These are phyloP conservation scores for Hippopotamus amphibius DNA, from an alignment of 2,113 vertebrate genomes.

Conservation along the genomic window DNA sequence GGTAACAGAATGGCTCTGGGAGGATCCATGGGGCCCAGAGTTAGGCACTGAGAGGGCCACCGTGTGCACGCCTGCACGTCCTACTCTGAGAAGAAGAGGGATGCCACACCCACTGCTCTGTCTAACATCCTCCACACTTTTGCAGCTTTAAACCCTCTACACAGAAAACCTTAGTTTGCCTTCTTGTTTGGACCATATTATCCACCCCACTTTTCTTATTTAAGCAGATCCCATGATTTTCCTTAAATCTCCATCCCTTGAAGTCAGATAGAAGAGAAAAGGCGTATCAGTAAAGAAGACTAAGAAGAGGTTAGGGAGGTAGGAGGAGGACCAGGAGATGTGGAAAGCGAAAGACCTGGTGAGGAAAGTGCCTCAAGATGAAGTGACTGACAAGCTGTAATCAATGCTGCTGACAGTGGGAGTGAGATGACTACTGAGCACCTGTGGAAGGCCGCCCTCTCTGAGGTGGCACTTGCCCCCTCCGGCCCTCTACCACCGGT, in stretches of 20 bases:
- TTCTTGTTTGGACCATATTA: neutral
- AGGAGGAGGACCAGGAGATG: neutral
- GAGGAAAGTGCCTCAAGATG: neutral
- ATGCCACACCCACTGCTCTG: fast-evolving
- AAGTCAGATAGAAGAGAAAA: neutral
- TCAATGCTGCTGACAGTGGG: neutral
- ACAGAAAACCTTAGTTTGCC: neutral
- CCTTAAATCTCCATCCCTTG: neutral
- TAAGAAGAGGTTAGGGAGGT: neutral
- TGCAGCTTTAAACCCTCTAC: neutral
- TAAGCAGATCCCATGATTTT: neutral
- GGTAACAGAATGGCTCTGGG: neutral
- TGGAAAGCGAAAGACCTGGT: neutral
- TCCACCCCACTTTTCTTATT: neutral
- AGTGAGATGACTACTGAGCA: neutral
- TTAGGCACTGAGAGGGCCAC: neutral
- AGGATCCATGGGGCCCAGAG: neutral
- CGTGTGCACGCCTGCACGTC: no score
- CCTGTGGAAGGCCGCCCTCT: neutral
- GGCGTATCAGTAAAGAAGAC: neutral
- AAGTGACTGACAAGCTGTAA: neutral
- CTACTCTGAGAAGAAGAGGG: neutral
- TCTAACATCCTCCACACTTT: neutral
- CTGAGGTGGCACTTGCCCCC: neutral
- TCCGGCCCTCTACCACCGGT: neutral